Conservation (phyloP, 2,888 invertebrate genomes). For the Trichogramma evanescens region DNA sequence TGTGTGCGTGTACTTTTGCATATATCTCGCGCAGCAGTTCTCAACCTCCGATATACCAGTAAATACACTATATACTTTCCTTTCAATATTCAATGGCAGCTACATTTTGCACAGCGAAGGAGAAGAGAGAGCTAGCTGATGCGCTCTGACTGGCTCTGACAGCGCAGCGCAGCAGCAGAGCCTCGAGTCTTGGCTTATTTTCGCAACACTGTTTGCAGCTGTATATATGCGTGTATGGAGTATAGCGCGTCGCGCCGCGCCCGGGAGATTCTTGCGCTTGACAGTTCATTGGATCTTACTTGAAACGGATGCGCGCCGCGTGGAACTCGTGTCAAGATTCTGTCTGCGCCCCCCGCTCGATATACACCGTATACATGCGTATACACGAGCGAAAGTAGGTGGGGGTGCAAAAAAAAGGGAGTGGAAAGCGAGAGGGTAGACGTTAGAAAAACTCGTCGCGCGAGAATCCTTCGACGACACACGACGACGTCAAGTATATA, state of each 20-base stretch:
- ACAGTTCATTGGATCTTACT: slow-evolving; percentile 23
- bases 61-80: neutral
- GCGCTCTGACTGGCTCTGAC: slow-evolving; percentile 22
- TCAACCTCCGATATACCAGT: neutral
- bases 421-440: no score
- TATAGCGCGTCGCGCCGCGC: no score
- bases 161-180: neutral
- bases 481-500: no score
- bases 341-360: neutral
- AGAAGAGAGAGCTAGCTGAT: neutral
- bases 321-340: neutral
- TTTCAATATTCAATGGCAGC: neutral
- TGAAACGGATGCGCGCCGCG: slow-evolving; percentile 7
- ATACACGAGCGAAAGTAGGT: no score
- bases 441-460: no score
- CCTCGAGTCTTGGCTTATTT: slow-evolving; percentile 17
- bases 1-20: neutral
- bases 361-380: neutral
- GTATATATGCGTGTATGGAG: no score
- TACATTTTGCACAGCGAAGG: no score
- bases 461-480: no score
- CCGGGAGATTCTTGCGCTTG: slow-evolving; percentile 17
- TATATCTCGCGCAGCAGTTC: neutral
- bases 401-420: no score
- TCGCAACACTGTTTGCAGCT: slow-evolving; percentile 19